Percentiles rank a stretch among this genome's conserved stretches.
Evolutionary conservation across 2,113 vertebrate species (phyloP).

Genomic region (Halichoerus grypus): DNA sequence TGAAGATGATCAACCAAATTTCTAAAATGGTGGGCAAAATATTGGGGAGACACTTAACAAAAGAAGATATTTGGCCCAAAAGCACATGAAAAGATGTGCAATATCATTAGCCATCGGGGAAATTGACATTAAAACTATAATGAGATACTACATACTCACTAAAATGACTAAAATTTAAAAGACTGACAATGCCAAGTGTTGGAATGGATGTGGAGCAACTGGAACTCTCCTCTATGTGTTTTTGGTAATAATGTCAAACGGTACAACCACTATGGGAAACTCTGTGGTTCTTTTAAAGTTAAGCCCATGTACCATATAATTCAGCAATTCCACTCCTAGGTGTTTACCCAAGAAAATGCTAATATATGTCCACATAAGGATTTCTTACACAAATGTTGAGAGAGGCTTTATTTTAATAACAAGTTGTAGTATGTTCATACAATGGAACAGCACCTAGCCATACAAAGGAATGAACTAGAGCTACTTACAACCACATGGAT

Average conservation of each 20-base stretch:
- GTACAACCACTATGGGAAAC: neutral
- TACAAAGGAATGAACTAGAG: neutral
- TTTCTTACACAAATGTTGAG: neutral
- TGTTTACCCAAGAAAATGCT: neutral
- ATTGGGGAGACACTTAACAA: neutral
- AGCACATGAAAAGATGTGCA: neutral
- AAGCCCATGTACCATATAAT: neutral
- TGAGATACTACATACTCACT: neutral
- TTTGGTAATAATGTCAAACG: neutral
- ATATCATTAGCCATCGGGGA: neutral
- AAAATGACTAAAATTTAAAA: neutral
- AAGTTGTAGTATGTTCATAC: neutral
- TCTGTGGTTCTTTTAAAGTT: neutral
- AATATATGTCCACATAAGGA: neutral
- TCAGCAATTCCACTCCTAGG: neutral
- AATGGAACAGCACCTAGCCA: neutral
- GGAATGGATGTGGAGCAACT: neutral
- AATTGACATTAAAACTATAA: neutral
- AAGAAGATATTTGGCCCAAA: neutral
- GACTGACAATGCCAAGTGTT: neutral
- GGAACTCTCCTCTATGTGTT: neutral
- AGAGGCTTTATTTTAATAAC: neutral
- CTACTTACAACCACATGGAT: neutral
- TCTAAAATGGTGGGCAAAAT: neutral
- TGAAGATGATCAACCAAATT: neutral